phyloP scores from a whole-genome alignment of 2,888 invertebrate genomes.

The Odontomyia ornata region DNA sequence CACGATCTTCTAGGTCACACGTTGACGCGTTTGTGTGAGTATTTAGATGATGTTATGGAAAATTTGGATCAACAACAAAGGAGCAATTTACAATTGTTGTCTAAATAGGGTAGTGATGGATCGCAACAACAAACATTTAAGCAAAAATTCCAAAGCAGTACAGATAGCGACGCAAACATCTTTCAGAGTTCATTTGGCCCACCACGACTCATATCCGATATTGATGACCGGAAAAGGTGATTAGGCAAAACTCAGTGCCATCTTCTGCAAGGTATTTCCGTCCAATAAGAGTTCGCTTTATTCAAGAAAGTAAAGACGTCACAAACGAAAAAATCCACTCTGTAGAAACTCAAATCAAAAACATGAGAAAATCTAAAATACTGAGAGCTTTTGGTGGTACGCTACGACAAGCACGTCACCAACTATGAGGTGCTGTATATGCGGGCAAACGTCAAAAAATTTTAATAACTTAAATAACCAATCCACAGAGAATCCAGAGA shows the following conservation, averaged over 20 bases:
- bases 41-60: not conserved
- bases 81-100: not conserved
- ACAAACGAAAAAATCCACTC: slow-evolving; percentile 52
- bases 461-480: too few species aligned
- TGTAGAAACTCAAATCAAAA: slow-evolving; percentile 44
- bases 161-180: not conserved
- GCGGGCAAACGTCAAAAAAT: slow-evolving; percentile 54
- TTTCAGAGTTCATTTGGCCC: slow-evolving; percentile 11
- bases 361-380: not conserved
- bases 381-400: slow-evolving; percentile 54
- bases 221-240: not conserved
- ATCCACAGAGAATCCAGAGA: not conserved
- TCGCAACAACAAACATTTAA: slow-evolving; percentile 30
- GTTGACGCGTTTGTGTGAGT: too few species aligned
- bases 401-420: slow-evolving; percentile 55
- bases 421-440: slow-evolving; percentile 57
- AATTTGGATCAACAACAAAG: not conserved
- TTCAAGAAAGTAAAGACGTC: slow-evolving; percentile 24
- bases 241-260: slow-evolving; percentile 53
- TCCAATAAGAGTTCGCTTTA: slow-evolving; percentile 1
- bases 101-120: slow-evolving; percentile 34
- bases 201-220: not conserved
- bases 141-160: slow-evolving; percentile 15
- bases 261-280: slow-evolving; percentile 49
- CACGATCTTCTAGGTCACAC: not conserved